These are phyloP conservation scores for Diarsia rubi DNA, from an alignment of 2,888 invertebrate species.

Conservation along the genomic window DNA sequence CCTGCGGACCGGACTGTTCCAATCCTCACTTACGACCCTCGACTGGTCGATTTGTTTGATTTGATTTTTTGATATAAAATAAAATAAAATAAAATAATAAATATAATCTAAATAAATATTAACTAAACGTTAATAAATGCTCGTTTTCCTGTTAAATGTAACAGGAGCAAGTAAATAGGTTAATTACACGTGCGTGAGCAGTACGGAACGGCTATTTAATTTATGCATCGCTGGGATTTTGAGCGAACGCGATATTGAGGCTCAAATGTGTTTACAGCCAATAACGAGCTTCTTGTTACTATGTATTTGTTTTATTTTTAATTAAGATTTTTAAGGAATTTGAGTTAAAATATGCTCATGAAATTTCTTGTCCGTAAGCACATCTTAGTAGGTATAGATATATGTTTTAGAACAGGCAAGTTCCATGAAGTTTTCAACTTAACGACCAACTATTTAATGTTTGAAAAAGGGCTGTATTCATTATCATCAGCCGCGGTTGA, in stretches of 20 bases:
- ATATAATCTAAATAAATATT: conserved; percentile 7
- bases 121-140: neutral
- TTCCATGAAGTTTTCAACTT: neutral
- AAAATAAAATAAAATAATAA: no score
- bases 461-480: neutral
- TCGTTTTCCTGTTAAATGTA: conserved; percentile 20
- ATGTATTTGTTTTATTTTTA: conserved; percentile 2
- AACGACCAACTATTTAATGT: neutral
- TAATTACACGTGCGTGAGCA: conserved; percentile 36
- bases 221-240: conserved; percentile 25
- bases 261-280: conserved; percentile 8
- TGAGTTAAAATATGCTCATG: neutral
- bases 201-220: conserved; percentile 30
- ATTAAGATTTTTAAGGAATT: neutral
- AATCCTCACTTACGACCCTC: no score
- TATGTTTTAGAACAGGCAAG: neutral
- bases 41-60: no score
- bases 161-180: conserved; percentile 22
- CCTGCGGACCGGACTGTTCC: no score
- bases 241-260: conserved; percentile 25
- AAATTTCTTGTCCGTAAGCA: neutral
- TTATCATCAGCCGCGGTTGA: no score
- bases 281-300: conserved; percentile 16
- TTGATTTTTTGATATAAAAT: no score
- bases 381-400: neutral